Evolutionary conservation across 1,140 invertebrate species (phyloP).

Genomic region (Helicoverpa armigera): DNA sequence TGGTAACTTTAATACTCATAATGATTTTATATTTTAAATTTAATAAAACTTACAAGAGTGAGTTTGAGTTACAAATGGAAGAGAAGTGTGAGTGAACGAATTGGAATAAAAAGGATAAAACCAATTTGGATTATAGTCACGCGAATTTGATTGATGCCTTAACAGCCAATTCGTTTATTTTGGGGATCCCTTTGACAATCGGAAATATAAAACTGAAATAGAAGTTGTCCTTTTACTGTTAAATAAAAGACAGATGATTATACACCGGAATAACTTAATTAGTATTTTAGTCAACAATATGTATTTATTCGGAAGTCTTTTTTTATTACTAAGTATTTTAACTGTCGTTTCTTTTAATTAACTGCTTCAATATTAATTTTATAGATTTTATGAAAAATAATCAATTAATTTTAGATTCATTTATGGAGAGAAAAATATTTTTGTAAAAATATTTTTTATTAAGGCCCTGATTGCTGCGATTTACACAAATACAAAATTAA

Average conservation of each 20-base stretch:
- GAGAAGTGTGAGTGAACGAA: too few species aligned
- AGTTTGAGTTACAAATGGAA: too few species aligned
- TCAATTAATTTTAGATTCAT: too few species aligned
- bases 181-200: not conserved
- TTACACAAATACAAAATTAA: too few species aligned
- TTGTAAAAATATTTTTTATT: not conserved
- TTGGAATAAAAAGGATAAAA: not conserved
- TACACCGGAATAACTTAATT: not conserved
- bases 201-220: not conserved
- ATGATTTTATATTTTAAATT: too few species aligned
- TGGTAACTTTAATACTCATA: too few species aligned
- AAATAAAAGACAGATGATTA: slow-evolving; percentile 6
- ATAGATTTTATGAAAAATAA: too few species aligned
- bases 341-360: too few species aligned
- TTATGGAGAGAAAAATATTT: not conserved
- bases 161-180: not conserved
- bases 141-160: slow-evolving; percentile 26
- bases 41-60: too few species aligned
- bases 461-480: not conserved
- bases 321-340: not conserved
- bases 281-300: not conserved
- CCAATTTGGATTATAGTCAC: slow-evolving; percentile 1
- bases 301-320: not conserved
- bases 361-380: too few species aligned
- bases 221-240: slow-evolving; percentile 15